Base-by-base conservation (phyloP, 2,888 invertebrate genomes). In the Rugalucina vietnamica region DNA sequence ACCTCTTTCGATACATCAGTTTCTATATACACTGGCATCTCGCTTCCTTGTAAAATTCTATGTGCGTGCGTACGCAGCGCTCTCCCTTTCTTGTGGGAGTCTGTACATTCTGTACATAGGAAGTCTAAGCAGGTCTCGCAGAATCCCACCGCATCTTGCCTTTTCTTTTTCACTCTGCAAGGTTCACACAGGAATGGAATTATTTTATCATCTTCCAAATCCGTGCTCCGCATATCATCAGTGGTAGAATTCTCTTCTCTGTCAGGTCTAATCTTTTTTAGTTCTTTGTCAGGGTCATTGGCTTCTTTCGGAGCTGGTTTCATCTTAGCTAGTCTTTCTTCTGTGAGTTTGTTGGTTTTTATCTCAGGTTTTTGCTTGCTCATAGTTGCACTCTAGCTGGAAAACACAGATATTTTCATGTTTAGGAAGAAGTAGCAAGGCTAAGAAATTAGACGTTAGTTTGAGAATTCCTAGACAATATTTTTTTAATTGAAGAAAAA, bases 171-270 rank as follows among this genome's bases (percentile, higher is more conserved):
- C 21, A 65, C 65, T 65, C 65, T 65, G 21, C 65, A 65, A 3
- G 65, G 65, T 21, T 65, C 65, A 34, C 65, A 65, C 21, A 65
- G 21, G 24, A 65, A 65, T 65, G 65, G 65, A 34, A 65, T 65
- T 12, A 65, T 65, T 65, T 34, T 65, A 34, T 65, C 65, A 2
- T 65, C 65, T 34, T 65, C 65, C 1, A 18, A 34, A 18, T 34
- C 29, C 1, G 60, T 60, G 18, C 60, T 60, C 54, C 54, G 10
- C 4, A 54, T 18, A 54, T 54, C 54, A 54, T 54, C 54, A 18
- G n/a, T 54, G 21, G 10, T 21, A 29, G 65, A 18, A 18, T 12
- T 1, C 21, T 34, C 21, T 21, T 65, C 65, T 34, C 34, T 34
- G 32, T 65, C 34, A 32, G 27, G 14, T 34, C 34, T 1, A 27